Evolutionary conservation across 2,113 vertebrate genomes (phyloP), one percentile per base, ranked within the genome.

Genomic region (Ceyx margarethae): DNA sequence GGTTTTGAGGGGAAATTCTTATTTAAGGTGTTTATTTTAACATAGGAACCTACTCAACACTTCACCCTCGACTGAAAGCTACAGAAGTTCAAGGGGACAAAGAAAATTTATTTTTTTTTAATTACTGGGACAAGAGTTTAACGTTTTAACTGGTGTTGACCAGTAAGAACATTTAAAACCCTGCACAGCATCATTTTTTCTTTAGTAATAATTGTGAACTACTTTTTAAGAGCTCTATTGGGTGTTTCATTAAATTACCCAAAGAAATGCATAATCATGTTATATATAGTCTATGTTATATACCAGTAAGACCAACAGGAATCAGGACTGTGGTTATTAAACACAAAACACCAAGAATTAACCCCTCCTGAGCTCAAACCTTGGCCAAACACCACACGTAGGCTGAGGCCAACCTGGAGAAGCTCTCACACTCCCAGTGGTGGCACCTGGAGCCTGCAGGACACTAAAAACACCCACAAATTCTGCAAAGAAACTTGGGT

Each of bases 391-490:
- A 8, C 48, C 18, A 66, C 31, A 15, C 22, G 8, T 1, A 8
- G 0, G 0, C 22, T 7, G 62, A 51, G 28, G 21, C 74, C 37
- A 78, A 15, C 37, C 17, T 22, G 35, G 43, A 75, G 40, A 51
- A 22, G n/a, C 9, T 75, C 81, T 53, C 69, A 56, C 13, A 28
- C 28, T 16, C 1, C 0, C 11, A 31, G 17, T 1, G 3, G 42
- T 13, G 53, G 43, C 26, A 79, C 45, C 21, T 37, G 72, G 28
- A 11, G 20, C 11, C 7, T 48, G 61, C 67, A 84, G n/a, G 51
- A 74, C 74, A 67, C 23, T 17, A 60, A 5, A 5, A 1, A 5
- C 8, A 25, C 6, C 50, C 69, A 7, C 22, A 78, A 28, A 45
- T 43, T 66, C 60, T 31, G 8, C 53, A 61, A 22, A 67, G 37